Evolutionary conservation across 1,140 invertebrate species (phyloP).

Genomic region (Drosophila melanogaster): Release_6_plus_ISO1_MT NT_037436.4:9305001-9305500

Average conservation of each 20-base stretch:
- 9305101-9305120: slow-evolving; percentile 61
- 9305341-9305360: slow-evolving; percentile 27
- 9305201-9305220: no score
- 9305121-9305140: slow-evolving; percentile 59
- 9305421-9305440: slow-evolving; percentile 45
- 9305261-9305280: slow-evolving; percentile 74
- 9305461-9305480: slow-evolving; percentile 83
- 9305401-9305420: slow-evolving; percentile 16
- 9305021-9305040: slow-evolving; percentile 16
- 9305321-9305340: slow-evolving; percentile 58
- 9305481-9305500: slow-evolving; percentile 83
- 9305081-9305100: slow-evolving; percentile 41
- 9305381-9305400: slow-evolving; percentile 21
- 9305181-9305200: slow-evolving; percentile 11
- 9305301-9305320: slow-evolving; percentile 54
- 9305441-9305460: slow-evolving; percentile 81
- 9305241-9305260: slow-evolving; percentile 55
- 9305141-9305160: slow-evolving; percentile 5
- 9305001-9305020: slow-evolving; percentile 7
- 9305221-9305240: slow-evolving; percentile 44
- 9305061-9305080: slow-evolving; percentile 59
- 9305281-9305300: slow-evolving; percentile 77
- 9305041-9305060: slow-evolving; percentile 57
- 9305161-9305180: slow-evolving; percentile 27
- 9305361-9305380: slow-evolving; percentile 29